Base-by-base conservation (phyloP, 2,113 vertebrate species). In the Menura novaehollandiae region DNA sequence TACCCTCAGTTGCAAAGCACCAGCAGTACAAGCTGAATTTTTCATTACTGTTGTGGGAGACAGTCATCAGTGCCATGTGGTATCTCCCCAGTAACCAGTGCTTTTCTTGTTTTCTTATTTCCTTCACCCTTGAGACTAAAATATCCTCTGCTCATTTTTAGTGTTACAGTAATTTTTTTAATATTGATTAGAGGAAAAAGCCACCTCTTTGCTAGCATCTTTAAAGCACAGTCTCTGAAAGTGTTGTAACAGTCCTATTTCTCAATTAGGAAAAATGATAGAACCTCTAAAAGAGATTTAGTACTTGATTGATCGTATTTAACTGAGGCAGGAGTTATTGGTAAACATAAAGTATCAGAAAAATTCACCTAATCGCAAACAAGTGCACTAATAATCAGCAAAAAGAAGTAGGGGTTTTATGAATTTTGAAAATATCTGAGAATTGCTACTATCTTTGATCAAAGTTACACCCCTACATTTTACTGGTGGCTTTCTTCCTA, bases 241-340 rank as follows among this genome's bases (percentile, higher is more conserved):
- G 43, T 97, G 55, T 91, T 94, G 53, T 77, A 97, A 94, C 44
- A 80, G 81, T 91, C 83, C 80, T 95, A 49, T 95, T 97, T 96
- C 96, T 97, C 91, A 88, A 63, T 90, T 85, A 95, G n/a, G 33
- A n/a, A 71, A 89, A 85, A 59, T 85, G 27, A 28, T 46, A 91
- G 56, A 91, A 53, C 35, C 20, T 53, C 88, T 96, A 77, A 74
- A 96, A 96, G 80, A 81, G 63, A 85, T 80, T 97, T 89, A 67
- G 55, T 51, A 7, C 93, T 97, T 97, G 91, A 96, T 97, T 94
- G 92, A 95, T 96, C 46, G 27, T 72, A 58, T 94, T 96, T 97
- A 93, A 84, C 73, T 83, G 68, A 89, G 35, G n/a, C 56, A 82
- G 81, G 59, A 88, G 27, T 86, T 95, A 59, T 63, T 59, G 10